A percentile compares a stretch with the other conserved stretches of the same genome.
These are phyloP conservation scores for Mastacembelus armatus DNA, from an alignment of 2,797 vertebrate species.

Conservation along the genomic window DNA sequence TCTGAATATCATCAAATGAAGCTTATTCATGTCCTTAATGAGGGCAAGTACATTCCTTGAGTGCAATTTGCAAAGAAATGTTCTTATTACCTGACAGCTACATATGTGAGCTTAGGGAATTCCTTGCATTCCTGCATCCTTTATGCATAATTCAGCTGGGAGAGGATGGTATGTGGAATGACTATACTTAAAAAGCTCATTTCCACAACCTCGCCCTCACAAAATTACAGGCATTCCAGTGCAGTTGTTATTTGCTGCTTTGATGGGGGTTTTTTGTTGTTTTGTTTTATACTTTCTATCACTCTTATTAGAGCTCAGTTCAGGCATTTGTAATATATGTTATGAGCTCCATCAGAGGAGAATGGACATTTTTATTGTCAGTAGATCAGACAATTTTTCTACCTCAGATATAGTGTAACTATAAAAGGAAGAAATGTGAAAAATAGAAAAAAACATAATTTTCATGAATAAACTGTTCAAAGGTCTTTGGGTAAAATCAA, in stretches of 20 bases:
- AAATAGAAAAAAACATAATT: no score
- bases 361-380: background rate
- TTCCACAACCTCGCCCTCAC: slow-evolving; percentile 41
- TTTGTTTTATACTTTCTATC: slow-evolving; percentile 5
- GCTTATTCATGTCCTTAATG: slow-evolving; percentile 3
- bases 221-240: slow-evolving; percentile 29
- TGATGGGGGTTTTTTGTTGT: slow-evolving; percentile 3
- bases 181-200: slow-evolving; percentile 39
- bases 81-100: slow-evolving; percentile 20
- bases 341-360: background rate
- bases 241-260: slow-evolving; percentile 30
- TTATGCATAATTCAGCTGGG: slow-evolving; percentile 57
- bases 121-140: slow-evolving; percentile 59
- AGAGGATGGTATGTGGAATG: slow-evolving; percentile 54
- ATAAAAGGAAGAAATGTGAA: background rate
- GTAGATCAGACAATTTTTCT: background rate
- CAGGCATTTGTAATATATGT: no score
- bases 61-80: slow-evolving; percentile 19
- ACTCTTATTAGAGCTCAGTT: no score
- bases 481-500: background rate
- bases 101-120: slow-evolving; percentile 51
- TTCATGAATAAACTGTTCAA: background rate
- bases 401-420: no score
- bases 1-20: slow-evolving; percentile 11
- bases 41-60: slow-evolving; percentile 12